Conservation (phyloP, 1,140 invertebrate species). For the Eumaeus atala region DNA sequence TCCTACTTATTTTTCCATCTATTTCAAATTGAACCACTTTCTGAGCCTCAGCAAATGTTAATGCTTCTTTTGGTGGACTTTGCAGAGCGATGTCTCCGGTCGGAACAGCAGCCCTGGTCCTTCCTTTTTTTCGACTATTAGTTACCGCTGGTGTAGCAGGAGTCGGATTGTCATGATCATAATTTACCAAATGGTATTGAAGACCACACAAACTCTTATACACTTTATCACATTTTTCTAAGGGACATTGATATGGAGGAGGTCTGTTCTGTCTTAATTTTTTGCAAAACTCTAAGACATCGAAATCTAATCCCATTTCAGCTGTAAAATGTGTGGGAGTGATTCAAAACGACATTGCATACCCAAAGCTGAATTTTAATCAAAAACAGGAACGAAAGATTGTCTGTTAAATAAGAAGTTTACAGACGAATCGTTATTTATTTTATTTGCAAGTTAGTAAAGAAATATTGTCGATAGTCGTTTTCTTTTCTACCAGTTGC, state of each 20-base stretch:
- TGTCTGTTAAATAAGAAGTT: no score
- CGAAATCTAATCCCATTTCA: conserved; percentile 85
- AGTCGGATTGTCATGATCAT: conserved; percentile 84
- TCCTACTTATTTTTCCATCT: conserved; percentile 80
- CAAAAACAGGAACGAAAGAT: no score
- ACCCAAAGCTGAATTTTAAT: not conserved
- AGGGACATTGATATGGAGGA: conserved; percentile 89
- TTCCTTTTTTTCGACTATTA: conserved; percentile 72
- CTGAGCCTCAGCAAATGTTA: conserved; percentile 86
- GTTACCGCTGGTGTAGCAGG: conserved; percentile 71
- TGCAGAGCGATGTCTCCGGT: conserved; percentile 70
- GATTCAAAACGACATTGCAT: not conserved
- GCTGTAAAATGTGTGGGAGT: not conserved
- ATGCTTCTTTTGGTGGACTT: conserved; percentile 75
- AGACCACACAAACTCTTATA: conserved; percentile 91
- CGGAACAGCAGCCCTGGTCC: conserved; percentile 57
- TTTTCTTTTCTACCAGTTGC: no score
- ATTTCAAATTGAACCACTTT: conserved; percentile 90
- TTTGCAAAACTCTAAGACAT: conserved; percentile 88
- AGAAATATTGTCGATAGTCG: no score
- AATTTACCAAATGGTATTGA: conserved; percentile 89
- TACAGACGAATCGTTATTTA: no score
- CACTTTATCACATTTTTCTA: conserved; percentile 86
- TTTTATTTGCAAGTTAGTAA: no score
- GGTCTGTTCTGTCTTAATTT: conserved; percentile 85